Evolutionary conservation across 2,113 vertebrate species (phyloP), one percentile per base, ranked within the genome.

Genomic region (Notothenia coriiceps): DNA sequence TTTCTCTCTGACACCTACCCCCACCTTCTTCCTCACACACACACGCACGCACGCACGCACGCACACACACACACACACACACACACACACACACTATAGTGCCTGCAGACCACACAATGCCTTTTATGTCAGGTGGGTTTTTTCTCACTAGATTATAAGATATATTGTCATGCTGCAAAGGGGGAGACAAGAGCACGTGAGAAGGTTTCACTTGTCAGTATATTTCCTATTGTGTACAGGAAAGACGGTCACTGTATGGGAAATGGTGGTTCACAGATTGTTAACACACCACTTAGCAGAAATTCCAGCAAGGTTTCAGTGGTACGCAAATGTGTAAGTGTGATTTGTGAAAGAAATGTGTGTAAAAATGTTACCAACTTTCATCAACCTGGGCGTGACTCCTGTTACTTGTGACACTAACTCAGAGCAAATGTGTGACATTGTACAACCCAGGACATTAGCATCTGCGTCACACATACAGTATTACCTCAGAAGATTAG

Each of bases 141-240:
- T 73, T 78, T 12, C 7, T 40, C 35, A 64, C n/a, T 60, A 82
- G 65, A 88, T 86, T 67, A 71, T 44, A 67, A 86, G 71, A 83
- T 80, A 82, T 64, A 25, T 59, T 80, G 35, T 63, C 49, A 62
- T 56, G 52, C 73, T 71, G 56, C 73, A 74, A 1, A 82, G 56
- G 54, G 56, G 49, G 70, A 70, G 61, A 49, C 3, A 5, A 76
- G 59, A 72, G 18, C 81, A 87, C 10, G 66, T 88, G 85, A 83
- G 75, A 86, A 70, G 86, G 90, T 91, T 92, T 91, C 91, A 84
- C 55, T 89, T 88, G 51, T 79, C 77, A 15, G 40, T 55, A 0
- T 64, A 65, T 76, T 60, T 80, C 46, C 79, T 59, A 68, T 60
- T 49, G 56, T 84, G 70, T 50, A 22, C 63, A 59, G 55, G 75